These are phyloP conservation scores for Zoroaster sp. DNA, from an alignment of 53 echinoderm and acorn worm genomes.

Conservation along the genomic window DNA sequence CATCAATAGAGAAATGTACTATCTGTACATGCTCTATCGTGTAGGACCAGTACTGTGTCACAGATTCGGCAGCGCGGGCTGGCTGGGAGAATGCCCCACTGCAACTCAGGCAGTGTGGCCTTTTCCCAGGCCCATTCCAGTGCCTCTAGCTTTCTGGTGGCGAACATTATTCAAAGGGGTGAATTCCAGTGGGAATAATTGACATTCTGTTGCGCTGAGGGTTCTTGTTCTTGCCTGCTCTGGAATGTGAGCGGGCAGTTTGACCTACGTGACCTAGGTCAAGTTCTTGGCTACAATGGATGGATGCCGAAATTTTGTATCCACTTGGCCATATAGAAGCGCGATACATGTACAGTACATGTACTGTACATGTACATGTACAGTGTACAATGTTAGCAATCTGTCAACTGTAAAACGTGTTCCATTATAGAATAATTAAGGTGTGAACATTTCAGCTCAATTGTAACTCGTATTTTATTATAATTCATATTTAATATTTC, in stretches of 20 bases:
- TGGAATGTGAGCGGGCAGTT: constrained; percentile 25
- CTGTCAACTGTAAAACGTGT: too few relatives aligned
- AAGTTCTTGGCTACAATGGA: background rate
- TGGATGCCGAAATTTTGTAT: background rate
- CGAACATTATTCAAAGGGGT: constrained; percentile 14
- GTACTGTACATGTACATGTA: too few relatives aligned
- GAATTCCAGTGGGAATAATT: background rate
- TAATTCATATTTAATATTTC: too few relatives aligned
- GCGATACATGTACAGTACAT: background rate
- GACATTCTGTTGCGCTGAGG: background rate
- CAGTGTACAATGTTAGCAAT: too few relatives aligned
- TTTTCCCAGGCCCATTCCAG: constrained; percentile 16
- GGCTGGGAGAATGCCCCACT: background rate
- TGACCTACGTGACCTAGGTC: constrained; percentile 35
- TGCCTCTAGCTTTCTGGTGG: background rate
- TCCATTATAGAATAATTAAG: too few relatives aligned
- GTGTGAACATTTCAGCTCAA: too few relatives aligned
- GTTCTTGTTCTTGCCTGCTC: background rate
- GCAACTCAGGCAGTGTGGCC: background rate
- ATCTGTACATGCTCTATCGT: too few relatives aligned
- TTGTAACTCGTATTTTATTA: too few relatives aligned
- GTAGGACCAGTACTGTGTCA: too few relatives aligned
- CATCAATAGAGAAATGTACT: background rate
- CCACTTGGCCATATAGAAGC: background rate
- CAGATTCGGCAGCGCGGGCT: background rate